Conservation (phyloP, 2,797 vertebrate species). For the Sylvia borin region DNA sequence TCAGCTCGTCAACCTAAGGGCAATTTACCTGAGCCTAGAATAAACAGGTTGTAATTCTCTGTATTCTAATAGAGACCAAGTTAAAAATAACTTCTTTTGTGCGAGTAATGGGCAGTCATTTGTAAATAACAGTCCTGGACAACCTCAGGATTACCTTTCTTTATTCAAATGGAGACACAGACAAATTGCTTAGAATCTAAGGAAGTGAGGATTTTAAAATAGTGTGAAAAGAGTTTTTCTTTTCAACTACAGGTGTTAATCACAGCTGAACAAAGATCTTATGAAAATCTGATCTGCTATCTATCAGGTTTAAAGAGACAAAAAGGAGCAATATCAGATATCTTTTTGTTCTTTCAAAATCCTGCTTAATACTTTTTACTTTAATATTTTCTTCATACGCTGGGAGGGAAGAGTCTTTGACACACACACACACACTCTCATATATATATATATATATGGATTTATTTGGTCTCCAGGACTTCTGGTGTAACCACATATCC, state of each 20-base stretch:
- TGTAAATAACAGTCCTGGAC: conserved; percentile 35
- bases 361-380: background rate
- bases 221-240: background rate
- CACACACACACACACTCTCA: background rate
- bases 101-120: conserved; percentile 31
- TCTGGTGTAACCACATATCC: background rate
- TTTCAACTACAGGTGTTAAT: conserved; percentile 13
- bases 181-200: conserved; percentile 48
- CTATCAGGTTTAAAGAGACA: conserved; percentile 1
- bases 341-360: background rate
- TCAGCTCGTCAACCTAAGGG: conserved; percentile 36
- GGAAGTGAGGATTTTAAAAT: background rate
- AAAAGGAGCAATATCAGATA: background rate
- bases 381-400: background rate
- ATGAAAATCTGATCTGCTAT: background rate
- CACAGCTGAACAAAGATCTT: background rate
- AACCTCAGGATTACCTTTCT: conserved; percentile 7
- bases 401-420: background rate
- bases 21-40: conserved; percentile 12
- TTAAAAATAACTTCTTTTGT: conserved; percentile 53
- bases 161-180: conserved; percentile 11
- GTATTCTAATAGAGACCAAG: conserved; percentile 16
- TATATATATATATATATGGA: background rate
- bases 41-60: conserved; percentile 28
- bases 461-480: background rate